Conservation (phyloP, 2,797 vertebrate genomes). For the Limnodromus scolopaceus region DNA sequence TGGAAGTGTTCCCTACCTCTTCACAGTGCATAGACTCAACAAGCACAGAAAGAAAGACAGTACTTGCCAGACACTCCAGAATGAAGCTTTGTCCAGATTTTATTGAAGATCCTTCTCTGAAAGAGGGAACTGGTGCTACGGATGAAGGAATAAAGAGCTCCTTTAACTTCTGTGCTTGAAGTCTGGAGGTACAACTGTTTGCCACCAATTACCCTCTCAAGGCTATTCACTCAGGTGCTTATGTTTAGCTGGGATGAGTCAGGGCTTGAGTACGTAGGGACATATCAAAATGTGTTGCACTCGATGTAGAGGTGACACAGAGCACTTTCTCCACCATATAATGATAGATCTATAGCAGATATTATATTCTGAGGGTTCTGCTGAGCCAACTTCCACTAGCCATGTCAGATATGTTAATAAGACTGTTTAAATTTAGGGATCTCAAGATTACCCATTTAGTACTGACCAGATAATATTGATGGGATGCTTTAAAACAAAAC, state of each 20-base stretch:
- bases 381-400: background rate
- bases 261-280: background rate
- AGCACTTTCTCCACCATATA: background rate
- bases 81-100: background rate
- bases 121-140: background rate
- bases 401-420: background rate
- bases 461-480: background rate
- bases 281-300: background rate
- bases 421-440: background rate
- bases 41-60: background rate
- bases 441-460: background rate
- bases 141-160: background rate
- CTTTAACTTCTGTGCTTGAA: background rate
- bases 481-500: constrained; percentile 32
- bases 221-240: background rate
- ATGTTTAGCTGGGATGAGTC: background rate
- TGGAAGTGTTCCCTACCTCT: background rate
- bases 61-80: background rate
- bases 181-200: background rate
- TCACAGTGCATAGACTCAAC: fast-evolving
- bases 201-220: background rate
- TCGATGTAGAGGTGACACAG: background rate
- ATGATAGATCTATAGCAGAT: background rate
- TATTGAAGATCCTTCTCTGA: background rate
- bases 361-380: background rate